phyloP scores from a whole-genome alignment of 2,113 vertebrate species.

The Ciconia stormi region DNA sequence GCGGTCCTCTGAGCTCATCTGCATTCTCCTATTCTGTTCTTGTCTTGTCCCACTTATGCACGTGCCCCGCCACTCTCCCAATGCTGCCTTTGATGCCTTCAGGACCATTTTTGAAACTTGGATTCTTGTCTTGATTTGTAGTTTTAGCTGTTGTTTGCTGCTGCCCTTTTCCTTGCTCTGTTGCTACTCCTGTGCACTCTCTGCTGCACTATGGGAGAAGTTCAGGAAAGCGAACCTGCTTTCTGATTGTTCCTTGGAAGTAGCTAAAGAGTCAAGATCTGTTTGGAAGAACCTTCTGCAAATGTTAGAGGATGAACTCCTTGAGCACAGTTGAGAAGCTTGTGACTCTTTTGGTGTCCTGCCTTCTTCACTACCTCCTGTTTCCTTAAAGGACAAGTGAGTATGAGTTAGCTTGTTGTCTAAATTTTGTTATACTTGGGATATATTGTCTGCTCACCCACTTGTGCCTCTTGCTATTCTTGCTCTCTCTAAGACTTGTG shows the following conservation, averaged over 20 bases:
- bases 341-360: neutral
- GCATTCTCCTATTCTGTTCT: neutral
- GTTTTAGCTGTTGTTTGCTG: neutral
- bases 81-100: neutral
- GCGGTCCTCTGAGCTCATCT: neutral
- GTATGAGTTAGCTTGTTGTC: neutral
- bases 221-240: neutral
- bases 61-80: rapidly evolving
- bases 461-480: rapidly evolving
- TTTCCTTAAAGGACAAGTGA: neutral
- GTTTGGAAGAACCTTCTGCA: neutral
- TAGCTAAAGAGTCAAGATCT: neutral
- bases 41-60: neutral
- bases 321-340: neutral
- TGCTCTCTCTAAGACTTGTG: neutral
- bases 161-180: neutral
- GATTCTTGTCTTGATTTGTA: neutral
- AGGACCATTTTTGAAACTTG: neutral
- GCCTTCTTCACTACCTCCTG: neutral
- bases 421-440: neutral
- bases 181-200: neutral
- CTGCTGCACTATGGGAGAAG: neutral
- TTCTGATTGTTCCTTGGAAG: neutral
- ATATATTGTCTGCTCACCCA: neutral
- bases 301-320: neutral